Evolutionary conservation across 2,113 vertebrate genomes (phyloP).

Genomic region (Dolichallabes microphthalmus): DNA sequence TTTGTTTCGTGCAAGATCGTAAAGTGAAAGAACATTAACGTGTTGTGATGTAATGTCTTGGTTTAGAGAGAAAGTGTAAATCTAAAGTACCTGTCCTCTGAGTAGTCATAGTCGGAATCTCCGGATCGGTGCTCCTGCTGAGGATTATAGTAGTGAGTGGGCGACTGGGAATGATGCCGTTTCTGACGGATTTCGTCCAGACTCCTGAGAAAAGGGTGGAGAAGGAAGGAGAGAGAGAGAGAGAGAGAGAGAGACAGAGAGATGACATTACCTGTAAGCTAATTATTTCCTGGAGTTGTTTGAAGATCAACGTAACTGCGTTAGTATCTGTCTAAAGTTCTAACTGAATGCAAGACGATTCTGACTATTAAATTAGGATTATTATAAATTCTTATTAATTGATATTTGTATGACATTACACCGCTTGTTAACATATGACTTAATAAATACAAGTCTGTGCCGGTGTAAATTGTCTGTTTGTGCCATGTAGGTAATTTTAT

Average conservation of each 20-base stretch:
- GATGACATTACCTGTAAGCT: background rate
- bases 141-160: slow-evolving; percentile 88
- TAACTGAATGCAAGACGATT: background rate
- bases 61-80: background rate
- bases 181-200: slow-evolving; percentile 98
- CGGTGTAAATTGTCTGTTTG: background rate
- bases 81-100: slow-evolving; percentile 90
- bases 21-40: background rate
- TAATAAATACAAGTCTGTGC: background rate
- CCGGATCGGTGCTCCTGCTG: slow-evolving; percentile 84
- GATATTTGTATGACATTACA: background rate
- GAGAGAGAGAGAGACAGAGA: too few relatives aligned
- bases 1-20: background rate
- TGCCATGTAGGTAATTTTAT: background rate
- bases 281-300: background rate
- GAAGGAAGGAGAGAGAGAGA: background rate
- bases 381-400: background rate
- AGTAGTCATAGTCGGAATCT: slow-evolving; percentile 91
- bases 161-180: slow-evolving; percentile 87
- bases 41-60: background rate
- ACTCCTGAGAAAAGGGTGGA: slow-evolving; percentile 76
- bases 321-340: background rate
- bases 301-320: background rate
- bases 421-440: background rate
- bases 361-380: background rate